phyloP scores from a whole-genome alignment of 2,113 vertebrate species.

The Oenanthe melanoleuca region DNA sequence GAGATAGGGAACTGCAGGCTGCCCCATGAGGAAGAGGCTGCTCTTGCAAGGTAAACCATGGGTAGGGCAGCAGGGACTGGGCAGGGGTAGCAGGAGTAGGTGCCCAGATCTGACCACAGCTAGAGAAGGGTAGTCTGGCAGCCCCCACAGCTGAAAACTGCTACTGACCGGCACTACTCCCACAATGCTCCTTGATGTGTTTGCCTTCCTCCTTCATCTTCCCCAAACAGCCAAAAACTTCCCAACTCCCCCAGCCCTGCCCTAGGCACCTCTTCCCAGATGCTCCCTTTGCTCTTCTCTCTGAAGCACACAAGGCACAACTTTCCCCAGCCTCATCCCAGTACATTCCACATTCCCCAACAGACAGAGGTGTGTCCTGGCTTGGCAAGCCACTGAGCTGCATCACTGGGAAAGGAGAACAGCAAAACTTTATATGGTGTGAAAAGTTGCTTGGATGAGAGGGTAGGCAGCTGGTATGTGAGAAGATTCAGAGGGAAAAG shows the following conservation, averaged over 20 bases:
- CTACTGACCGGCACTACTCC: neutral
- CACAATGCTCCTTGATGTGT: neutral
- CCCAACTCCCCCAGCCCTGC: neutral
- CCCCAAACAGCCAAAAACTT: neutral
- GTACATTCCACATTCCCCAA: neutral
- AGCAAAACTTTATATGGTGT: slow-evolving; percentile 21
- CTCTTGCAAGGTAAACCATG: neutral
- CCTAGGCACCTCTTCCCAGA: neutral
- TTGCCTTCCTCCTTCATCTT: neutral
- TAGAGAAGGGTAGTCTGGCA: neutral
- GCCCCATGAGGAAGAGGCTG: neutral
- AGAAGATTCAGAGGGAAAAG: slow-evolving; percentile 36
- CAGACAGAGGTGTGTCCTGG: slow-evolving; percentile 3
- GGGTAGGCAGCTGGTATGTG: slow-evolving; percentile 30
- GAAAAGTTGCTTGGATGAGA: slow-evolving; percentile 38
- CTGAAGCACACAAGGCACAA: neutral
- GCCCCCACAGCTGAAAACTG: neutral
- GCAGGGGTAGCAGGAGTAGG: neutral
- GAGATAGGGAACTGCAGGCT: neutral
- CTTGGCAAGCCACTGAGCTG: neutral
- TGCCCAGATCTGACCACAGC: neutral
- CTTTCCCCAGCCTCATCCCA: no score
- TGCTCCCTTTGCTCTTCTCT: neutral
- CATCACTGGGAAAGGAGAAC: slow-evolving; percentile 4
- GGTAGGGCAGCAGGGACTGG: neutral